Percentiles rank a stretch among this genome's conserved stretches.
phyloP scores from a whole-genome alignment of 1,140 invertebrate genomes.

The Mycetomoellerius zeteki region DNA sequence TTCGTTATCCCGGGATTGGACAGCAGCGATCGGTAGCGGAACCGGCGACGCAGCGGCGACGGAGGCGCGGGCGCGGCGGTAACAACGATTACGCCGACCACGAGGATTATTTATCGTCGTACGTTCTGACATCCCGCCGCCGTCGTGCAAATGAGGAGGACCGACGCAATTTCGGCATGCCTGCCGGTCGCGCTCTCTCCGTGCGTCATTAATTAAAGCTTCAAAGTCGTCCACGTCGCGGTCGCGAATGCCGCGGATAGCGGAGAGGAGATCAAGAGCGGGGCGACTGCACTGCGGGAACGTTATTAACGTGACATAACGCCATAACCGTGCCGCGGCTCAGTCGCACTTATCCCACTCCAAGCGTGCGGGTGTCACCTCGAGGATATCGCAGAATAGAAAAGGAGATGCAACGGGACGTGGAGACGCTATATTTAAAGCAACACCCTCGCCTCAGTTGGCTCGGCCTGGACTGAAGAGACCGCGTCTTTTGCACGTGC shows the following conservation, averaged over 20 bases:
- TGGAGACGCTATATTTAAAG: constrained; percentile 75
- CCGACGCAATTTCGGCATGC: constrained; percentile 74
- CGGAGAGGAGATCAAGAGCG: constrained; percentile 76
- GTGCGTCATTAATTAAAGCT: constrained; percentile 80
- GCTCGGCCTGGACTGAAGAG: constrained; percentile 52
- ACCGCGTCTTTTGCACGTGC: constrained; percentile 73
- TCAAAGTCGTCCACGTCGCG: constrained; percentile 77
- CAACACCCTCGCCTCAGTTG: constrained; percentile 68
- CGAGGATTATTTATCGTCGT: constrained; percentile 75
- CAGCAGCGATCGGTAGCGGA: constrained; percentile 41
- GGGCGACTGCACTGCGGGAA: constrained; percentile 64
- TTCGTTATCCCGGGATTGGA: constrained; percentile 36
- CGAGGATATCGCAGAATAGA: constrained; percentile 61
- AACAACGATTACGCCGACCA: constrained; percentile 70
- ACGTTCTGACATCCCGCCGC: constrained; percentile 47
- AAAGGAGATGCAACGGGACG: constrained; percentile 66
- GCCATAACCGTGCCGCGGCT: constrained; percentile 68
- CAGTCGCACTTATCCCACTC: constrained; percentile 9
- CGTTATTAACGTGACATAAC: constrained; percentile 82
- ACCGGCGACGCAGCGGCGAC: background rate
- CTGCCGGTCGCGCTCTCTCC: constrained; percentile 28
- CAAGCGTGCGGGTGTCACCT: constrained; percentile 19
- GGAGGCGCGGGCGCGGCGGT: background rate
- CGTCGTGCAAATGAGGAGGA: constrained; percentile 69
- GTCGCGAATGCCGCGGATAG: constrained; percentile 74